Conservation (phyloP, 2,797 vertebrate species). For the Austrolebias charrua region DNA sequence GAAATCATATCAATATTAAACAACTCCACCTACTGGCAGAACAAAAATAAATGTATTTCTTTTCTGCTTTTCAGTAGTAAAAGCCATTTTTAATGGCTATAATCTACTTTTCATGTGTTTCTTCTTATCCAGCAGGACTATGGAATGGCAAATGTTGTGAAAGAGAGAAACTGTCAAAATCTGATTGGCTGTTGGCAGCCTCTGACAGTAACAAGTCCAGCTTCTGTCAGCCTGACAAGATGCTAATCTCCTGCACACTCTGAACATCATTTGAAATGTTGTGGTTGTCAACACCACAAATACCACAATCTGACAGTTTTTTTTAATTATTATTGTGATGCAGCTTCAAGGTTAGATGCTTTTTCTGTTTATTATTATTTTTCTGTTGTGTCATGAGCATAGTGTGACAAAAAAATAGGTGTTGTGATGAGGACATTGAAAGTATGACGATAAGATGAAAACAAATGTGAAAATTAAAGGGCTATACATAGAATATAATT, state of each 20-base stretch:
- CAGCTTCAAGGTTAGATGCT: not conserved
- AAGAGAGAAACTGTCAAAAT: conserved; percentile 9
- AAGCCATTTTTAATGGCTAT: not conserved
- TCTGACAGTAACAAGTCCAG: conserved; percentile 10
- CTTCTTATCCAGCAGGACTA: not conserved
- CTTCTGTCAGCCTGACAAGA: conserved; percentile 23
- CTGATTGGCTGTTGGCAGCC: conserved; percentile 16
- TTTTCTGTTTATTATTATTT: not conserved
- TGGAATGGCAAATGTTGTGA: not conserved
- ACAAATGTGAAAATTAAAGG: not conserved
- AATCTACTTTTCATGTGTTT: conserved; percentile 10
- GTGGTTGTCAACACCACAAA: not conserved
- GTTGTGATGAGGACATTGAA: too few relatives aligned
- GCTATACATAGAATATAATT: not conserved
- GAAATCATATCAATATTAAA: too few relatives aligned
- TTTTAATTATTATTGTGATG: not conserved
- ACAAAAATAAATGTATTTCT: too few relatives aligned
- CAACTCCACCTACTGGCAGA: too few relatives aligned
- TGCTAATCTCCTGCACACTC: conserved; percentile 16
- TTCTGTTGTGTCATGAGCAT: not conserved
- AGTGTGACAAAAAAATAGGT: not conserved
- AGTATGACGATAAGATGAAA: not conserved
- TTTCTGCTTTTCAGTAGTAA: too few relatives aligned
- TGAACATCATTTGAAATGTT: conserved; percentile 12
- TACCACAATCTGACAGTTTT: not conserved